Evolutionary conservation across 2,888 invertebrate genomes (phyloP).

Genomic region (Balanococcus diminutus): DNA sequence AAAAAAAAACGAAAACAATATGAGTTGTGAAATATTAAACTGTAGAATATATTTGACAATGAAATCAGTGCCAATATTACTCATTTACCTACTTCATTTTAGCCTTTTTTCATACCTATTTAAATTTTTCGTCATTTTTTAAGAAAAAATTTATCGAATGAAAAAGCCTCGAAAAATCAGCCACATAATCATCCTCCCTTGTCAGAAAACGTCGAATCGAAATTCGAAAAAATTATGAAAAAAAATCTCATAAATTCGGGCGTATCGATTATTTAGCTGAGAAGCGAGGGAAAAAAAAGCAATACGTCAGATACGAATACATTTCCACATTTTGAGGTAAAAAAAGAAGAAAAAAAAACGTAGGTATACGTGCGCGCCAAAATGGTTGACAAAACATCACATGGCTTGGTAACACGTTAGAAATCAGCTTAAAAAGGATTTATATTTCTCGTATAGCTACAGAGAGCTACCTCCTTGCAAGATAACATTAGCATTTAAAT

Average conservation of each 20-base stretch:
- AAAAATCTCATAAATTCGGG: neutral
- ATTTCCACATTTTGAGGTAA: neutral
- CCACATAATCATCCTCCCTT: no score
- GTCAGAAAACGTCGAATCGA: no score
- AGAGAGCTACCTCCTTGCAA: neutral
- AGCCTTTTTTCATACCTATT: no score
- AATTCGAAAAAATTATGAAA: neutral
- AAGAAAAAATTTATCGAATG: no score
- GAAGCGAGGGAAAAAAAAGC: neutral
- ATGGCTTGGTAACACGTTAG: neutral
- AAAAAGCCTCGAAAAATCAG: no score
- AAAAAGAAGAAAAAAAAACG: no score
- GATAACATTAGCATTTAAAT: conserved; percentile 38
- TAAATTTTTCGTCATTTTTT: no score
- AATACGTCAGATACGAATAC: neutral
- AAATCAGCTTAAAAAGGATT: conserved; percentile 12
- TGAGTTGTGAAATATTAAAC: no score
- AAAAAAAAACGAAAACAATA: neutral
- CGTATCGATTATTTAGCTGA: neutral
- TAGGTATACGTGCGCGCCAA: neutral
- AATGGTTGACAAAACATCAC: conserved; percentile 1
- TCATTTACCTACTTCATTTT: no score
- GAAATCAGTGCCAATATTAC: no score
- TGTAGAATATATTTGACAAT: no score
- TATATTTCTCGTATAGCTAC: neutral